Evolutionary conservation across 2,888 invertebrate species (phyloP).

Genomic region (Thymelicus lineola): DNA sequence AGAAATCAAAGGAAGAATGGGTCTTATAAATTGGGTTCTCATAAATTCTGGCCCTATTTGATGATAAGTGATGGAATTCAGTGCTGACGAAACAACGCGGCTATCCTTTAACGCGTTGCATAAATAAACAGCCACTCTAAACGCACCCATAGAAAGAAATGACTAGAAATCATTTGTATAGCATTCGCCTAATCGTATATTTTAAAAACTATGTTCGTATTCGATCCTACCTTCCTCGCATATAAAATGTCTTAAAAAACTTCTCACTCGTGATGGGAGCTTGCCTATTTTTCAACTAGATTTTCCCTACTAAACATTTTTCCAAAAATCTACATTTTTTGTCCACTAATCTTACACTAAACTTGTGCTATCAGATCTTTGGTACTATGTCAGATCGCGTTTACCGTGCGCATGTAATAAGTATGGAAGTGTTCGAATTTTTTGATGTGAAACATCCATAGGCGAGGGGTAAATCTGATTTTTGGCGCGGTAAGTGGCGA

Average conservation of each 20-base stretch:
- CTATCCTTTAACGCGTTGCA: not conserved
- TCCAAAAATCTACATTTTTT: conserved; percentile 82
- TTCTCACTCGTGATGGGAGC: conserved; percentile 72
- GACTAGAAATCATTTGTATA: conserved; percentile 59
- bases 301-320: conserved; percentile 78
- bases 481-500: too few species aligned
- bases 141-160: conserved; percentile 47
- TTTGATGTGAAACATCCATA: too few species aligned
- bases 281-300: conserved; percentile 55
- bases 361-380: conserved; percentile 73
- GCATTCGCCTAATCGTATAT: conserved; percentile 50
- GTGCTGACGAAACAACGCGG: too few species aligned
- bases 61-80: too few species aligned
- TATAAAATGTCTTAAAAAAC: conserved; percentile 72
- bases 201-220: conserved; percentile 37
- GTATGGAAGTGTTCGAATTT: not conserved
- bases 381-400: conserved; percentile 51
- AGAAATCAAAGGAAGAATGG: too few species aligned
- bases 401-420: not conserved
- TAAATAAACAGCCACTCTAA: conserved; percentile 16
- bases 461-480: too few species aligned
- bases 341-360: conserved; percentile 70
- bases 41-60: too few species aligned
- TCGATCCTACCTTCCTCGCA: conserved; percentile 55
- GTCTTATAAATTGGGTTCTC: too few species aligned